A percentile compares a stretch with the other conserved stretches of the same genome.
Conservation (phyloP, 2,888 invertebrate genomes). For the Epirrhoe tristata region DNA sequence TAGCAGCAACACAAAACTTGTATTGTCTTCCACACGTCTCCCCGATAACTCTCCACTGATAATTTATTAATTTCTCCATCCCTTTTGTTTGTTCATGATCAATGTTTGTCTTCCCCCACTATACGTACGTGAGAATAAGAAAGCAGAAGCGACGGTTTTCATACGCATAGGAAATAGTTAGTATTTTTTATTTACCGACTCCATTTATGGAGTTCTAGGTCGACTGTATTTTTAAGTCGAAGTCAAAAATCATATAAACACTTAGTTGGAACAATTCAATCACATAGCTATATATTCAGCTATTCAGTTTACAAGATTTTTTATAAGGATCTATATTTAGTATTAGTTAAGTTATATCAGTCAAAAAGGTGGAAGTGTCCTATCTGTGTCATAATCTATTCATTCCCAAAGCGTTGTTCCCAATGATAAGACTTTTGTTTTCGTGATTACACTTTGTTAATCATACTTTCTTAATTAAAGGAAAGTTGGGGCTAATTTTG, state of each 20-base stretch:
- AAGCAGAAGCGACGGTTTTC: constrained; percentile 38
- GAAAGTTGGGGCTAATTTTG: constrained; percentile 75
- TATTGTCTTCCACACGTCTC: constrained; percentile 63
- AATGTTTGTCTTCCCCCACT: constrained; percentile 58
- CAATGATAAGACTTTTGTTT: constrained; percentile 82
- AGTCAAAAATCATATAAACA: too few relatives aligned
- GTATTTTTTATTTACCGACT: not conserved
- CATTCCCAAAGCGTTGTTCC: constrained; percentile 50
- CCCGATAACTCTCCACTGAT: constrained; percentile 66
- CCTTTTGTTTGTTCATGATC: constrained; percentile 76
- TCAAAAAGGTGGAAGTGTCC: constrained; percentile 1
- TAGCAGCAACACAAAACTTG: constrained; percentile 56
- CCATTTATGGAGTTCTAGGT: not conserved
- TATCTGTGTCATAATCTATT: constrained; percentile 29
- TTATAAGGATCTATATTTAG: too few relatives aligned
- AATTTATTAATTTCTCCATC: constrained; percentile 79
- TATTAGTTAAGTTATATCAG: too few relatives aligned
- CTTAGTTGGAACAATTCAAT: too few relatives aligned
- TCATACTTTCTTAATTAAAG: constrained; percentile 84
- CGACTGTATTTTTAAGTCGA: too few relatives aligned
- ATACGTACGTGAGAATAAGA: constrained; percentile 38
- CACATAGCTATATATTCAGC: too few relatives aligned
- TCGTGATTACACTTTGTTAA: constrained; percentile 82
- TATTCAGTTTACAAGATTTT: too few relatives aligned
- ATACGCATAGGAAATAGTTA: not conserved